Evolutionary conservation across 92 coral and sea anemone species (phyloP), one percentile per base, ranked within the genome.

Genomic region (Porites rus): DNA sequence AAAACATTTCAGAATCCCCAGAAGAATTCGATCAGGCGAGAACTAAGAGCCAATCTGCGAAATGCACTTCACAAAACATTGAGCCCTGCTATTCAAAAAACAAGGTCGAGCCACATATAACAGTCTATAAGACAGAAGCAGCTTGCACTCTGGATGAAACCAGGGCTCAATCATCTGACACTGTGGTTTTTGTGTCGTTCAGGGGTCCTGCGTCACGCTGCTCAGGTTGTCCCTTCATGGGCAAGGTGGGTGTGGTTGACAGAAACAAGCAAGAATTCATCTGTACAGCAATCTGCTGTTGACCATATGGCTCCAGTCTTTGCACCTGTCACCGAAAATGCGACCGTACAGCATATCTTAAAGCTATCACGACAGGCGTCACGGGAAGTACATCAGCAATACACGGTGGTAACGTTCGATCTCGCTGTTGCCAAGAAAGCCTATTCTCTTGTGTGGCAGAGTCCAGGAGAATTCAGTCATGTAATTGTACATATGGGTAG

Each of bases 291-390:
- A 76, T 85, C 88, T 51, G 22, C 74, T 76, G 61, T 63, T 76
- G 85, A 85, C 43, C 75, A 85, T 77, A 85, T 85, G 88, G 74
- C 54, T 50, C 88, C 88, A 18, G 88, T 85, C 65, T 85, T 85
- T 76, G 85, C 74, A 16, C 88, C 88, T 7, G 76, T 85, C 60
- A 85, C 88, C 18, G 84, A 85, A 66, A 85, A 85, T 10, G 20
- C 88, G 10, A 85, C 76, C 51, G 84, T 83, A 69, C 87, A 83
- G 81, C 83, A 83, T 14, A 70, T 83, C 65, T 58, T 83, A 53
- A 83, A 72, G 38, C 52, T 73, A 22, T 71, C 80, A 22, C 87
- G 71, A 65, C 56, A 83, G 28, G 87, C 83, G 13, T 85, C 89
- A 64, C 20, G 28, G 58, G 58, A 74, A 54, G 88, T 74, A 4